Evolutionary conservation across 2,888 invertebrate genomes (phyloP).

Genomic region (Leuctra nigra): DNA sequence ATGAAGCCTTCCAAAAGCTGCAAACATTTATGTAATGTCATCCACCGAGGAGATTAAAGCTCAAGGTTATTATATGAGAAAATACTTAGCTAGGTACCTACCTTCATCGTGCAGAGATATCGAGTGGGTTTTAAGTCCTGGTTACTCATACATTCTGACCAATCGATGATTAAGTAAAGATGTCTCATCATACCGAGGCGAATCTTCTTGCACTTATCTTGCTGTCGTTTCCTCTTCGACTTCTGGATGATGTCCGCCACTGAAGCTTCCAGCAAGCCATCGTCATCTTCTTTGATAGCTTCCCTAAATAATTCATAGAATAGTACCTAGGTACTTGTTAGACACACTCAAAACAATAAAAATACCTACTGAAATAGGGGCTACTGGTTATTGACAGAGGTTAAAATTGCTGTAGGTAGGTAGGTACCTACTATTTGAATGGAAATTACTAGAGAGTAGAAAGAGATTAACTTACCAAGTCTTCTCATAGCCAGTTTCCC

Average conservation of each 20-base stretch:
- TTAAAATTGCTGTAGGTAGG: not conserved
- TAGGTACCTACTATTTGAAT: not conserved
- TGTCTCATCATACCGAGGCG: constrained; percentile 99
- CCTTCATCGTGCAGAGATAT: constrained; percentile 80
- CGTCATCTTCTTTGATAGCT: constrained; percentile 92
- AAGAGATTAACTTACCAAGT: constrained; percentile 65
- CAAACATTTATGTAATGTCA: constrained; percentile 38
- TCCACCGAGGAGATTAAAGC: not conserved
- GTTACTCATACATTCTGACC: constrained; percentile 89
- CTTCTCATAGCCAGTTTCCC: constrained; percentile 94
- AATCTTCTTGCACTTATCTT: constrained; percentile 65
- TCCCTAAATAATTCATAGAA: constrained; percentile 56
- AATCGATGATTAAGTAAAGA: constrained; percentile 83
- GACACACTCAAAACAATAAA: not conserved
- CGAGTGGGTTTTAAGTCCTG: constrained; percentile 94
- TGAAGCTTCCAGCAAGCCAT: constrained; percentile 83
- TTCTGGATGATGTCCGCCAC: constrained; percentile 88
- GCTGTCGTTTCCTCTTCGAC: constrained; percentile 72
- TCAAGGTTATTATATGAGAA: too few species aligned
- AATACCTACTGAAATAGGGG: not conserved
- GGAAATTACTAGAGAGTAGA: not conserved
- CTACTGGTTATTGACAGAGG: not conserved
- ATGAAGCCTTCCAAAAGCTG: constrained; percentile 88
- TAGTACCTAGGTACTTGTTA: too few species aligned
- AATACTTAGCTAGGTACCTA: constrained; percentile 36